These are phyloP conservation scores for Otolemur garnettii DNA, from an alignment of 2,113 vertebrate species.

Conservation along the genomic window DNA sequence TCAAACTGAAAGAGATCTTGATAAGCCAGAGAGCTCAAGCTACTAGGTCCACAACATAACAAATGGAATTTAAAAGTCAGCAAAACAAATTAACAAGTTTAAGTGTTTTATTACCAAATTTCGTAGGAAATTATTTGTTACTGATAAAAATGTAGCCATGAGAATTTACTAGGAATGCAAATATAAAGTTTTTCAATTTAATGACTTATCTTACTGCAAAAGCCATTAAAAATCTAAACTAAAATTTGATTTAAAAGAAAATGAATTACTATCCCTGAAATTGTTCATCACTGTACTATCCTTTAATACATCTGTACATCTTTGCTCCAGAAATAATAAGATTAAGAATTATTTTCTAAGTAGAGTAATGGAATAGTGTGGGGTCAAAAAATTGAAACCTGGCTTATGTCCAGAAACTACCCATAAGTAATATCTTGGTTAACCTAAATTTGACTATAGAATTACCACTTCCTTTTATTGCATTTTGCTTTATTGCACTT, in stretches of 20 bases:
- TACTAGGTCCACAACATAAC: not conserved
- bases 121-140: constrained; percentile 47
- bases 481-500: not conserved
- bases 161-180: constrained; percentile 48
- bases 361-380: not conserved
- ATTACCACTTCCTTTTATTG: not conserved
- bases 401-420: not conserved
- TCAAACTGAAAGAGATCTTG: not conserved
- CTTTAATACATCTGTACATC: not conserved
- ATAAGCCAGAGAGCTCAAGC: not conserved
- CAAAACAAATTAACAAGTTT: constrained; percentile 28
- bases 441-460: not conserved
- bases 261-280: not conserved
- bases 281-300: not conserved
- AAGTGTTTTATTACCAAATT: constrained; percentile 52
- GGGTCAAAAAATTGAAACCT: not conserved
- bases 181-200: not conserved
- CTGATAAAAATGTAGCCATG: not conserved
- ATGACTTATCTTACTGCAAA: not conserved
- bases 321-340: constrained; percentile 31
- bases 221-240: not conserved
- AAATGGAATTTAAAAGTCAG: constrained; percentile 44
- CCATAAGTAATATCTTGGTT: not conserved
- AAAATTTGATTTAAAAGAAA: constrained; percentile 22
- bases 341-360: constrained; percentile 44